These are phyloP conservation scores for Hydriomena furcata DNA, from an alignment of 2,888 invertebrate genomes.

Conservation along the genomic window DNA sequence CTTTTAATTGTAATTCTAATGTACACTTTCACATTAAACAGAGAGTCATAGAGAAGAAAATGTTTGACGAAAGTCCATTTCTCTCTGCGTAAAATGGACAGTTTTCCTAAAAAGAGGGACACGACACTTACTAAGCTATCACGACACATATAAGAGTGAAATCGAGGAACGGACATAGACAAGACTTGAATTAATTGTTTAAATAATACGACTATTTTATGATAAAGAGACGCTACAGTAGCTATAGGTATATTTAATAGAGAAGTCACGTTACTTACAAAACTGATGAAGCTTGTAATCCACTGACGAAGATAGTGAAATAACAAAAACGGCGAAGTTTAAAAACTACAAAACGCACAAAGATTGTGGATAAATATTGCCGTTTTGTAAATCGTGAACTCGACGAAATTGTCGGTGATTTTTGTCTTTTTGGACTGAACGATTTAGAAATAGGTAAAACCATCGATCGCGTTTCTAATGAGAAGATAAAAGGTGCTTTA, in stretches of 20 bases:
- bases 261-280: conserved; percentile 31
- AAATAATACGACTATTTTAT: conserved; percentile 65
- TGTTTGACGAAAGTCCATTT: conserved; percentile 25
- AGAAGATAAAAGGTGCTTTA: conserved; percentile 39
- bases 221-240: conserved; percentile 52
- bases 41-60: conserved; percentile 28
- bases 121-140: conserved; percentile 80
- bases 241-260: conserved; percentile 50
- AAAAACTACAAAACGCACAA: neutral
- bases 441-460: conserved; percentile 20
- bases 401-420: conserved; percentile 24
- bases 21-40: conserved; percentile 31
- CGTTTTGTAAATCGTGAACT: conserved; percentile 2
- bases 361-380: neutral
- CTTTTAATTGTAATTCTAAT: conserved; percentile 51
- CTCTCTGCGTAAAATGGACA: conserved; percentile 27
- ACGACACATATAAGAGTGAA: conserved; percentile 82
- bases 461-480: conserved; percentile 20
- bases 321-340: conserved; percentile 1
- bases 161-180: conserved; percentile 81
- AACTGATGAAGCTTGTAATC: conserved; percentile 19
- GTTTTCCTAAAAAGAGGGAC: conserved; percentile 62
- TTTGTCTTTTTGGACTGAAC: conserved; percentile 34
- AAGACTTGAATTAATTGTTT: conserved; percentile 65
- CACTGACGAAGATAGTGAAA: neutral